Evolutionary conservation across 2,888 invertebrate species (phyloP), one percentile per base, ranked within the genome.

Genomic region (Bhutanitis thaidina): DNA sequence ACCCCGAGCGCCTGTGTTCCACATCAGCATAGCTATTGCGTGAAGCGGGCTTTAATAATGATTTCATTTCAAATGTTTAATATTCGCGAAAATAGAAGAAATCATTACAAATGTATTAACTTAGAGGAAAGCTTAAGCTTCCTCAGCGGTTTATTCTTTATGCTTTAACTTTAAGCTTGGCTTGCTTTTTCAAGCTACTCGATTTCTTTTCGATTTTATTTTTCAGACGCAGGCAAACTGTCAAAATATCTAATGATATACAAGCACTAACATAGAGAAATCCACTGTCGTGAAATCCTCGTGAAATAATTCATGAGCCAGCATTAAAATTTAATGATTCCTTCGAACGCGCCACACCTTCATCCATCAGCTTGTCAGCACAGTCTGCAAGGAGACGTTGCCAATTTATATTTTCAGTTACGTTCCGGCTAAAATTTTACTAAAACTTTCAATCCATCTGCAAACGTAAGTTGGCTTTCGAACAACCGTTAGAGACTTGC

Each of bases 291-390:
- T 29, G 9, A 40, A 12, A 39, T 20, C n/a, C 1, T 39, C 37
- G 30, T 48, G 34, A 15, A 45, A 45, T 36, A 27, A 51, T 54
- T 44, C 48, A 51, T 49, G 55, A 41, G 49, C 47, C 39, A 20
- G 36, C 20, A 43, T 52, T 52, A 34, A 16, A 34, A 7, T 49
- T 61, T 64, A 79, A 77, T 74, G 71, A 75, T 78, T 76, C 72
- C 73, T 67, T 71, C 67, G 60, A 61, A 67, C 67, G 64, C 58
- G 54, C 67, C 67, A 69, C 69, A 67, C 38, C 47, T 66, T 61
- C 66, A 83, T 85, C 77, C 73, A 83, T 85, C 82, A 84, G 61
- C 41, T 71, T 80, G 82, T 82, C 84, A 65, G 55, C 61, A 54
- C 12, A 59, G 63, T 66, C 67, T 65, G 57, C 58, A 59, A 53